Conservation (phyloP, 64 coral and sea anemone genomes). For the Porites australiensis region DNA sequence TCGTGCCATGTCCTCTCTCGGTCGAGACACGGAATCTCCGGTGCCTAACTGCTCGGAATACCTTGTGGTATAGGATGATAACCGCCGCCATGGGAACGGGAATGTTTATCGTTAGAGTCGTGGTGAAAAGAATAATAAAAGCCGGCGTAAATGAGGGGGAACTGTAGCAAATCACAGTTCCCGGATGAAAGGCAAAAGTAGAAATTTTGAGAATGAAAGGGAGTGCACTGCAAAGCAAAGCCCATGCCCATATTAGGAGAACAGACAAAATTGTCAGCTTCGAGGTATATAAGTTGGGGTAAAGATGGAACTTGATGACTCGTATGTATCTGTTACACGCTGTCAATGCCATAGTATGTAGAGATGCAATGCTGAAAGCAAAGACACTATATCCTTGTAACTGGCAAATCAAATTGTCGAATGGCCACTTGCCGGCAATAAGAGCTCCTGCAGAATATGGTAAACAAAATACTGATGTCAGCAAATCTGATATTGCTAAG, state of each 20-base stretch:
- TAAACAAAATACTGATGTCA: slow-evolving; percentile 51
- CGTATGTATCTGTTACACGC: slow-evolving; percentile 67
- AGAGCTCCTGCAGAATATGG: slow-evolving; percentile 31
- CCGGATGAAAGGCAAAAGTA: slow-evolving; percentile 53
- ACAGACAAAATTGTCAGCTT: slow-evolving; percentile 21
- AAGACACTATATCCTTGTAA: slow-evolving; percentile 51
- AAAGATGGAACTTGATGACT: slow-evolving; percentile 42
- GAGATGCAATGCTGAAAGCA: slow-evolving; percentile 39
- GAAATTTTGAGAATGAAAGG: slow-evolving; percentile 12
- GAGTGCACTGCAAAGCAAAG: slow-evolving; percentile 26
- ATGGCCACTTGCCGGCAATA: slow-evolving; percentile 30
- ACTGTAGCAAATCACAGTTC: slow-evolving; percentile 66
- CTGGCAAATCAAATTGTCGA: not conserved
- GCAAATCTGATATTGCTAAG: slow-evolving; percentile 55
- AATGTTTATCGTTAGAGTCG: slow-evolving; percentile 28
- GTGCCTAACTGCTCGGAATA: slow-evolving; percentile 4
- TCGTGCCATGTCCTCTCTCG: not conserved
- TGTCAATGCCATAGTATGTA: slow-evolving; percentile 64
- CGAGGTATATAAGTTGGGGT: slow-evolving; percentile 18
- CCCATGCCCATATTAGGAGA: slow-evolving; percentile 31
- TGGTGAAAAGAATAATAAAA: slow-evolving; percentile 26
- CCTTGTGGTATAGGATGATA: slow-evolving; percentile 44
- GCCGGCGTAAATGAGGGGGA: slow-evolving; percentile 54
- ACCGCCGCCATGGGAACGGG: slow-evolving; percentile 10
- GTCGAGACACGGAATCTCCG: slow-evolving; percentile 22